Percentiles rank a stretch among this genome's conserved stretches.
These are phyloP conservation scores for Condylura cristata DNA, from an alignment of 2,113 vertebrate genomes.

Conservation along the genomic window DNA sequence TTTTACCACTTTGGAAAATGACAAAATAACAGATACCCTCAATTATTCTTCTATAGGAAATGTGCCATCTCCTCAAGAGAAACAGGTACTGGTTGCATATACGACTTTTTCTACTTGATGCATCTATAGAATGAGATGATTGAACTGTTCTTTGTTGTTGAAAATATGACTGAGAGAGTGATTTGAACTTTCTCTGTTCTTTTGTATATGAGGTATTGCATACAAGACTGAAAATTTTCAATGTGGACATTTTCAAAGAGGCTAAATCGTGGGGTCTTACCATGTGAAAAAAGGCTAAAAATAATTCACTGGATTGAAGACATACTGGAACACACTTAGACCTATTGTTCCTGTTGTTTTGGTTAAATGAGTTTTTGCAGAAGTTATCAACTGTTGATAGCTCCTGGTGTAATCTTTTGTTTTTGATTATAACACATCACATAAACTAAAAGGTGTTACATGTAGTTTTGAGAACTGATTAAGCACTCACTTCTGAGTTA, in stretches of 20 bases:
- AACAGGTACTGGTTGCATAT: neutral
- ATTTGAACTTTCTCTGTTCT: neutral
- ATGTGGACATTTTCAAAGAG: neutral
- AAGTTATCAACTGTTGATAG: neutral
- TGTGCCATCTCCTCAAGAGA: neutral
- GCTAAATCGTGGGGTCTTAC: neutral
- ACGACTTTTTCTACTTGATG: neutral
- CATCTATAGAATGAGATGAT: neutral
- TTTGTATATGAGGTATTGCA: neutral
- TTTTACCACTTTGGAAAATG: neutral
- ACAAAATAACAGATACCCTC: neutral
- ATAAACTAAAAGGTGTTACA: neutral
- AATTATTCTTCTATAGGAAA: neutral
- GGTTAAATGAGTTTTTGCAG: neutral
- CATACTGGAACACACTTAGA: neutral
- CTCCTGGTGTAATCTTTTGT: neutral
- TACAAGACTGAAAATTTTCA: neutral
- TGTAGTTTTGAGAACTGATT: conserved; percentile 9
- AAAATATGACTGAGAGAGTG: neutral
- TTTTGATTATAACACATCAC: neutral
- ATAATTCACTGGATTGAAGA: neutral
- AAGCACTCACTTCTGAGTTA: neutral
- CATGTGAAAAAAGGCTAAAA: conserved; percentile 21
- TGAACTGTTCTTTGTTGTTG: neutral
- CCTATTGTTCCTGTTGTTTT: neutral